A percentile compares a stretch with the other conserved stretches of the same genome.
Evolutionary conservation across 2,888 invertebrate species (phyloP).

Genomic region (Microplitis manilae): DNA sequence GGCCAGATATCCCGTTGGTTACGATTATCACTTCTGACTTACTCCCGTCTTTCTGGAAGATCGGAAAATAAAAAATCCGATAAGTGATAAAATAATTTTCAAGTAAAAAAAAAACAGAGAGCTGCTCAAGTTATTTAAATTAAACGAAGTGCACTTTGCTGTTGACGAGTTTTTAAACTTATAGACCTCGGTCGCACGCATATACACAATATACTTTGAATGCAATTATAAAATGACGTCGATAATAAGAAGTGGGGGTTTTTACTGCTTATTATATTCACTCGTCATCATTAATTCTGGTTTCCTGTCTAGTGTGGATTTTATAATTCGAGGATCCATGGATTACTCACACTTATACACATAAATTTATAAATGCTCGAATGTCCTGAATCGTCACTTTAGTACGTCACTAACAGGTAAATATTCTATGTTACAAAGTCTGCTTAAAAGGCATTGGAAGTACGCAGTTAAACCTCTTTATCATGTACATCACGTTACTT

Average conservation of each 20-base stretch:
- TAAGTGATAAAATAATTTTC: background rate
- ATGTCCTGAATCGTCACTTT: background rate
- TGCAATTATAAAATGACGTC: background rate
- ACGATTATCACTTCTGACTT: constrained; percentile 56
- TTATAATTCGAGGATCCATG: no score
- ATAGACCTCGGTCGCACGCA: no score
- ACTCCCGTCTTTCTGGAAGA: constrained; percentile 57
- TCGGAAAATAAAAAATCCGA: constrained; percentile 55
- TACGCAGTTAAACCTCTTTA: background rate
- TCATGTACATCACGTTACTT: background rate
- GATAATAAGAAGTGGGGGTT: background rate
- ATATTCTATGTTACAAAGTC: constrained; percentile 14
- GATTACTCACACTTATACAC: no score
- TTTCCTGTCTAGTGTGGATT: no score
- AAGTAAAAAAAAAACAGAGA: background rate
- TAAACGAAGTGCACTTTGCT: no score
- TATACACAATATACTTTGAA: background rate
- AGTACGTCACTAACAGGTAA: background rate
- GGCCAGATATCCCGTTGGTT: constrained; percentile 55
- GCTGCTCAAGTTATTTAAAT: no score
- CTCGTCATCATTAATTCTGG: no score
- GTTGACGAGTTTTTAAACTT: no score
- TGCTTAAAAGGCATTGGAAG: background rate
- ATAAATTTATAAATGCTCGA: background rate
- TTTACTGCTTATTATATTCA: background rate